These are phyloP conservation scores for Mizuhopecten yessoensis DNA, from an alignment of 1,140 invertebrate genomes.

Conservation along the genomic window DNA sequence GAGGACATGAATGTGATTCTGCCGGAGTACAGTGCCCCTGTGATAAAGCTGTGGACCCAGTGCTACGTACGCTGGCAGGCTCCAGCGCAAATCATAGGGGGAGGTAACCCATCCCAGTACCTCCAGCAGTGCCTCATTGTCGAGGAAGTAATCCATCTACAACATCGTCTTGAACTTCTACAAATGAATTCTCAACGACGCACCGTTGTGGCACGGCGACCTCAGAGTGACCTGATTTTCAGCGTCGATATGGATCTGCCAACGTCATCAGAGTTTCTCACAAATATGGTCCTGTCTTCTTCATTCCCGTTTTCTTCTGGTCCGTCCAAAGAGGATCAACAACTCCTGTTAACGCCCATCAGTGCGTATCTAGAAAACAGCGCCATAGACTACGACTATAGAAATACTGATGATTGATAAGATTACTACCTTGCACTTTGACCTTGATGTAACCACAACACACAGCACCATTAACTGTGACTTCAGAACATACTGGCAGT, in stretches of 20 bases:
- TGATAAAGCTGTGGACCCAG: constrained; percentile 92
- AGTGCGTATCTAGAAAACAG: constrained; percentile 75
- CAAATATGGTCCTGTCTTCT: constrained; percentile 79
- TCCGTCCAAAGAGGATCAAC: constrained; percentile 65
- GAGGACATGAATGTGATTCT: constrained; percentile 66
- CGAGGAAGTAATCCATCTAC: constrained; percentile 80
- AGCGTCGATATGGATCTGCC: constrained; percentile 71
- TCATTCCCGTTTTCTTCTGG: constrained; percentile 81
- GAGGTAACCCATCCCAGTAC: constrained; percentile 89
- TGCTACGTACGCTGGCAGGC: constrained; percentile 95
- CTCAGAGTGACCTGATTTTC: constrained; percentile 80
- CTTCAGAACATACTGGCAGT: no score
- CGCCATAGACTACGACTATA: constrained; percentile 71
- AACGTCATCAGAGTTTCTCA: constrained; percentile 69
- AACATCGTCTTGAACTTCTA: constrained; percentile 74
- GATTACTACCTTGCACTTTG: background rate
- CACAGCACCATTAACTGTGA: background rate
- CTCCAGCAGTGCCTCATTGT: constrained; percentile 82
- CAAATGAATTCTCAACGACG: constrained; percentile 53
- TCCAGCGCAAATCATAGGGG: constrained; percentile 90
- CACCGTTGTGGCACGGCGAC: constrained; percentile 59
- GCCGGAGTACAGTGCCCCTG: constrained; percentile 69
- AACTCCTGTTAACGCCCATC: constrained; percentile 71
- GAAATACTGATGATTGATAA: constrained; percentile 53
- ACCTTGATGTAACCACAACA: background rate